Evolutionary conservation across 2,888 invertebrate species (phyloP).

Genomic region (Oligia latruncula): DNA sequence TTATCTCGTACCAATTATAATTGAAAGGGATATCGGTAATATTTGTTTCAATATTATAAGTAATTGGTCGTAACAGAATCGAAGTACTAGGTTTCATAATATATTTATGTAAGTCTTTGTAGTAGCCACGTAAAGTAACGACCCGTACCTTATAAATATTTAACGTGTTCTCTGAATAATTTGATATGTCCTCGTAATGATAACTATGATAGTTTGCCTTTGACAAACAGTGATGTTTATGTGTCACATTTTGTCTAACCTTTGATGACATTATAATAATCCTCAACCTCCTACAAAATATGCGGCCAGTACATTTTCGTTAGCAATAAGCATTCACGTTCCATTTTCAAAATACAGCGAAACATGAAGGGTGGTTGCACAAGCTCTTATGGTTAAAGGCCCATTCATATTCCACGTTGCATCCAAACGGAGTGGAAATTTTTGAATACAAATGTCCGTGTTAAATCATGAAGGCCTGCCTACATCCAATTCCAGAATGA

Average conservation of each 20-base stretch:
- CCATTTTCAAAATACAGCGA: constrained; percentile 24
- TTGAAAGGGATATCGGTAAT: constrained; percentile 39
- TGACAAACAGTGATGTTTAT: constrained; percentile 1
- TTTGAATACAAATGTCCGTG: constrained; percentile 23
- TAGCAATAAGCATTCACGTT: constrained; percentile 3
- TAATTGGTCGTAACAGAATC: constrained; percentile 33
- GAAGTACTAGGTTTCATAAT: constrained; percentile 22
- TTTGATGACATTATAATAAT: constrained; percentile 6
- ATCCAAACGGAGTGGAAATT: constrained; percentile 4
- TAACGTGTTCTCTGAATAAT: constrained; percentile 29
- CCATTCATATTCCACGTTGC: constrained; percentile 25
- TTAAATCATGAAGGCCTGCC: constrained; percentile 18
- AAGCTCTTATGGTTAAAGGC: constrained; percentile 22
- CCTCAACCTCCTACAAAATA: constrained; percentile 8
- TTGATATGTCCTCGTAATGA: constrained; percentile 10
- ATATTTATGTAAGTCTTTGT: constrained; percentile 7
- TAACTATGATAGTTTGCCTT: constrained; percentile 11
- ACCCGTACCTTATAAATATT: constrained; percentile 42
- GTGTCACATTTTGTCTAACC: neutral
- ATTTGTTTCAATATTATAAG: constrained; percentile 38
- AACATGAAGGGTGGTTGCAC: constrained; percentile 8
- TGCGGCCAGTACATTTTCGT: neutral
- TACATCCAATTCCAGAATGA: constrained; percentile 12
- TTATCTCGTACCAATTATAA: constrained; percentile 46
- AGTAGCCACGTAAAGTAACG: constrained; percentile 24